Evolutionary conservation across 1,140 invertebrate genomes (phyloP).

Genomic region (Bombus confusus): DNA sequence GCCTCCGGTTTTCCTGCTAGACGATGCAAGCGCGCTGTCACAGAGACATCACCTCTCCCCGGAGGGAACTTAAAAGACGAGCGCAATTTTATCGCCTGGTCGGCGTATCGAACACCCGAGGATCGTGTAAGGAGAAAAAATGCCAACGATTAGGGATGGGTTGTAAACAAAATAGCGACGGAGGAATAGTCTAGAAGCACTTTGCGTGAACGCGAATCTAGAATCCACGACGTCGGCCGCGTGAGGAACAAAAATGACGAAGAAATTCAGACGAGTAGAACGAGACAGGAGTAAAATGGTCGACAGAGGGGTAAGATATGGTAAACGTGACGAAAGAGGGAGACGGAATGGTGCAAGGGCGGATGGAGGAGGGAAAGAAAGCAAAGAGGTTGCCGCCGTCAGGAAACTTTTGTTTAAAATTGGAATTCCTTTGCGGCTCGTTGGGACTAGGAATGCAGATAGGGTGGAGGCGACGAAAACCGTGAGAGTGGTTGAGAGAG

Average conservation of each 20-base stretch:
- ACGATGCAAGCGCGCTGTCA: neutral
- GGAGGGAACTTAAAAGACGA: constrained; percentile 8
- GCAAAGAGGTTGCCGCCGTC: constrained; percentile 71
- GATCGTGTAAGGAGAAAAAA: neutral
- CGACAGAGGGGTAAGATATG: neutral
- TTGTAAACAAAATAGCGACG: constrained; percentile 45
- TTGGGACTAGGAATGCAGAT: constrained; percentile 78
- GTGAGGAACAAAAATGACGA: constrained; percentile 33
- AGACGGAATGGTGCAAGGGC: neutral
- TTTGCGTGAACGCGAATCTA: constrained; percentile 68
- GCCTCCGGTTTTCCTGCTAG: constrained; percentile 15
- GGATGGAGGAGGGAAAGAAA: constrained; percentile 41
- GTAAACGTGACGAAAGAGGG: neutral
- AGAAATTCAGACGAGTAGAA: neutral
- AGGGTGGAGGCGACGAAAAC: constrained; percentile 72
- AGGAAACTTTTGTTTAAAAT: constrained; percentile 80
- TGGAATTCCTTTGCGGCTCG: constrained; percentile 79
- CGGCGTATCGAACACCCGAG: neutral
- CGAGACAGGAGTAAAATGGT: neutral
- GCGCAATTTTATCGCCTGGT: constrained; percentile 25
- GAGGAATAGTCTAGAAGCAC: neutral
- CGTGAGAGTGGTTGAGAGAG: constrained; percentile 42
- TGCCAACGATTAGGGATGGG: constrained; percentile 26
- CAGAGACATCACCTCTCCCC: neutral
- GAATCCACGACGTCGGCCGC: constrained; percentile 62